Conservation (phyloP, 2,797 vertebrate genomes). For the Leptoclinus maculatus region DNA sequence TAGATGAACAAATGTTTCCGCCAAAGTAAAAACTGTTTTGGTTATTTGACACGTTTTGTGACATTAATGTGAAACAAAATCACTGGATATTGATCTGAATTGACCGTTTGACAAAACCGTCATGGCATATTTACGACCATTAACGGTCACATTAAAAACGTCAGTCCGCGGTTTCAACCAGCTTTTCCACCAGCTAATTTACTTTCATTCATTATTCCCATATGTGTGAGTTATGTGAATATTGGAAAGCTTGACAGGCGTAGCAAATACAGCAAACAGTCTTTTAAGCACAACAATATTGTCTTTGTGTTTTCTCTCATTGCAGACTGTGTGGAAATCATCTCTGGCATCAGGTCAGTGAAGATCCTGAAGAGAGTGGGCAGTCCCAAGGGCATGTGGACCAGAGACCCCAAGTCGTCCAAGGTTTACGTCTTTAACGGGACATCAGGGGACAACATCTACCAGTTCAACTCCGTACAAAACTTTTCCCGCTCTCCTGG, state of each 20-base stretch:
- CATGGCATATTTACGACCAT: too few species aligned
- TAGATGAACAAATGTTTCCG: too few species aligned
- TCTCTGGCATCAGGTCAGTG: constrained; percentile 92
- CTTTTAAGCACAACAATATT: background rate
- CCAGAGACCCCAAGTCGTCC: constrained; percentile 89
- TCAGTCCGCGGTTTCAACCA: too few species aligned
- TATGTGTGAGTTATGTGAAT: too few species aligned
- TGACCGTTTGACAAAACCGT: too few species aligned
- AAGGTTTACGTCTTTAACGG: constrained; percentile 93
- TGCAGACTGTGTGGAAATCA: constrained; percentile 91
- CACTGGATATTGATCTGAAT: too few species aligned
- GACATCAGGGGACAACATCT: constrained; percentile 86
- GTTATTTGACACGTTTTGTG: too few species aligned
- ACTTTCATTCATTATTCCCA: too few species aligned
- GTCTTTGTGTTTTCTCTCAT: background rate
- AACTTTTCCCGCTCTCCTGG: constrained; percentile 89
- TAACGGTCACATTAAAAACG: too few species aligned
- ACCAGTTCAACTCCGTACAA: constrained; percentile 88
- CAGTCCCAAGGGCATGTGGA: constrained; percentile 90
- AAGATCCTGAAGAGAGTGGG: constrained; percentile 95
- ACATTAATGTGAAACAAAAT: too few species aligned
- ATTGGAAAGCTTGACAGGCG: background rate
- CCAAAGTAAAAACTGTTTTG: too few species aligned
- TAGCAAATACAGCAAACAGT: background rate
- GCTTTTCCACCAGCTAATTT: too few species aligned